Conservation (phyloP, 92 coral and sea anemone genomes). For the Epizoanthus rinbou region DNA sequence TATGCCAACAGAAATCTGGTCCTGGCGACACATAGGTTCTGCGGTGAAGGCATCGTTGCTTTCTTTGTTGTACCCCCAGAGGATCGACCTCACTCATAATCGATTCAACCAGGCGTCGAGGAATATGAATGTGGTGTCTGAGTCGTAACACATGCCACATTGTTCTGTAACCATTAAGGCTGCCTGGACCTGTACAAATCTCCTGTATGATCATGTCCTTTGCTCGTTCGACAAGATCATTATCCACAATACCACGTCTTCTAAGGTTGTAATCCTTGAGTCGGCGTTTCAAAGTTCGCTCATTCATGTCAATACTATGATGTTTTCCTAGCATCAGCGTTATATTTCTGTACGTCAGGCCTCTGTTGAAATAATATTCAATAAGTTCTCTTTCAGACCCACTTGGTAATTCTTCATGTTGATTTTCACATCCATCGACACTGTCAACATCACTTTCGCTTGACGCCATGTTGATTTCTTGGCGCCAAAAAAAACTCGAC, state of each 20-base stretch:
- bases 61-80: slow-evolving; percentile 48
- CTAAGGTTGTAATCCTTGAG: slow-evolving; percentile 64
- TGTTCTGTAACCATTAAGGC: slow-evolving; percentile 51
- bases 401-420: slow-evolving; percentile 28
- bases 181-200: slow-evolving; percentile 56
- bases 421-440: slow-evolving; percentile 19
- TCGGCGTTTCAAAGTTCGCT: slow-evolving; percentile 66
- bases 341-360: slow-evolving; percentile 60
- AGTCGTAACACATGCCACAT: slow-evolving; percentile 63
- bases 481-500: background rate
- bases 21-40: slow-evolving; percentile 52
- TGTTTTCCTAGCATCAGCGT: slow-evolving; percentile 66
- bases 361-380: slow-evolving; percentile 66
- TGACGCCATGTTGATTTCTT: slow-evolving; percentile 39
- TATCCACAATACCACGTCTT: slow-evolving; percentile 36
- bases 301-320: slow-evolving; percentile 50
- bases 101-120: slow-evolving; percentile 48
- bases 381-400: slow-evolving; percentile 67
- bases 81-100: slow-evolving; percentile 58
- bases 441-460: slow-evolving; percentile 3
- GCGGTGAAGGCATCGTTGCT: slow-evolving; percentile 39
- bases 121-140: slow-evolving; percentile 53
- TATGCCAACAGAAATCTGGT: slow-evolving; percentile 57
- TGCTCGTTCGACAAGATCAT: slow-evolving; percentile 32
- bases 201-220: slow-evolving; percentile 46